These are phyloP conservation scores for Petrocephalus schoutedeni DNA, from an alignment of 2,797 vertebrate genomes.

Conservation along the genomic window DNA sequence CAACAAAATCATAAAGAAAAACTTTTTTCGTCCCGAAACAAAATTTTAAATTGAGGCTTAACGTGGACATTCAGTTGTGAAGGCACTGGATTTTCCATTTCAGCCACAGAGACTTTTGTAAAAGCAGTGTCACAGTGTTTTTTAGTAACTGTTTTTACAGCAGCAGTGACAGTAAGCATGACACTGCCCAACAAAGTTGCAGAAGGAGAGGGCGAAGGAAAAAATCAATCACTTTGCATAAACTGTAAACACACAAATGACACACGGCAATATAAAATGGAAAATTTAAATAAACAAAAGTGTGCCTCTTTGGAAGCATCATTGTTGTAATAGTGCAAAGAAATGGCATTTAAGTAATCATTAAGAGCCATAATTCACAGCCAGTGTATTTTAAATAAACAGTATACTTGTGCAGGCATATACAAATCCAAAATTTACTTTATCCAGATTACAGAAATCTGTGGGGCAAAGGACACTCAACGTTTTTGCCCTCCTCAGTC, in stretches of 20 bases:
- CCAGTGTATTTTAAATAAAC: constrained; percentile 73
- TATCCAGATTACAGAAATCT: constrained; percentile 69
- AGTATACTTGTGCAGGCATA: constrained; percentile 69
- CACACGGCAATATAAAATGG: constrained; percentile 76
- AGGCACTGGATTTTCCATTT: background rate
- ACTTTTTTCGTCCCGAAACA: background rate
- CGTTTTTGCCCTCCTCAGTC: background rate
- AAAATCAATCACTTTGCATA: constrained; percentile 64
- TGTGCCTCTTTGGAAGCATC: constrained; percentile 67
- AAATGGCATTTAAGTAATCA: constrained; percentile 72
- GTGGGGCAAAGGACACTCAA: constrained; percentile 61
- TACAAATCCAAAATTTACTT: constrained; percentile 74
- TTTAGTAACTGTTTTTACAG: constrained; percentile 16
- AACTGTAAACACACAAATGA: constrained; percentile 73
- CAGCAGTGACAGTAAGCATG: constrained; percentile 29
- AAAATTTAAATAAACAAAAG: constrained; percentile 78
- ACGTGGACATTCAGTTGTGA: background rate
- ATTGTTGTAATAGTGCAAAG: constrained; percentile 67
- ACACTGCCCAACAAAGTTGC: constrained; percentile 35
- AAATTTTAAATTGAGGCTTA: background rate
- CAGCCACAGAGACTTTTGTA: background rate
- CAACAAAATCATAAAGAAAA: background rate
- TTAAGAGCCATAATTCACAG: constrained; percentile 71
- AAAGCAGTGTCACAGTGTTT: background rate
- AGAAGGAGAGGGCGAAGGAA: constrained; percentile 55